A percentile compares a stretch with the other conserved stretches of the same genome.
Evolutionary conservation across 2,888 invertebrate species (phyloP).

Genomic region (Agrochola circellaris): DNA sequence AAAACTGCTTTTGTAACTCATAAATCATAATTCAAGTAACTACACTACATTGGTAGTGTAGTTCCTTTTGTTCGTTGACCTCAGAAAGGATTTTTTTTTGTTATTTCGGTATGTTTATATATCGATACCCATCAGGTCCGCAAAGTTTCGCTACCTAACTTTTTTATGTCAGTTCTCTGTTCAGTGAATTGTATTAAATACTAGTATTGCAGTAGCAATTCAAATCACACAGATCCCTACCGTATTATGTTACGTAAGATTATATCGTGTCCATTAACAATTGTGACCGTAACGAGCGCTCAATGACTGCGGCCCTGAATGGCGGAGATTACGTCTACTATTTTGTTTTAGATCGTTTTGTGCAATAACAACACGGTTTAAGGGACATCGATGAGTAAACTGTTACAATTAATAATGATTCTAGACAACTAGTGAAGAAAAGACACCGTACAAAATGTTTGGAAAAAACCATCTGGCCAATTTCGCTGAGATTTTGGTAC

Average conservation of each 20-base stretch:
- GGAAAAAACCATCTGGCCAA: no score
- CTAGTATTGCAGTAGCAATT: conserved; percentile 29
- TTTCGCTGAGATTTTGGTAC: no score
- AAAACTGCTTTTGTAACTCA: not conserved
- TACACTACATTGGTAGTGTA: no score
- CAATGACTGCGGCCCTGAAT: conserved; percentile 69
- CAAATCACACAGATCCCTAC: conserved; percentile 51
- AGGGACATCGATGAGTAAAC: not conserved
- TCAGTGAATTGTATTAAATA: conserved; percentile 45
- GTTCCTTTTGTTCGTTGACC: no score
- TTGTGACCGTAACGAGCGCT: conserved; percentile 65
- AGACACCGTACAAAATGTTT: no score
- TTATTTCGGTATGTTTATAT: not conserved
- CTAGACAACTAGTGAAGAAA: not conserved
- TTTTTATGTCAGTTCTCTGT: conserved; percentile 4
- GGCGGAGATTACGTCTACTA: conserved; percentile 55
- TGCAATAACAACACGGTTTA: not conserved
- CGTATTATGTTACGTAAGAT: conserved; percentile 58
- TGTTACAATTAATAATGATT: not conserved
- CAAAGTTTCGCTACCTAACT: not conserved
- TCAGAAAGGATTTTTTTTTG: not conserved
- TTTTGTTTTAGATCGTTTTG: conserved; percentile 52
- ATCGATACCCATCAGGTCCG: no score
- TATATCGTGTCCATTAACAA: conserved; percentile 65
- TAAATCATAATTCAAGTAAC: not conserved